A percentile compares a stretch with the other conserved stretches of the same genome.
Conservation (phyloP, 1,140 invertebrate genomes). For the Augochlora pura region DNA sequence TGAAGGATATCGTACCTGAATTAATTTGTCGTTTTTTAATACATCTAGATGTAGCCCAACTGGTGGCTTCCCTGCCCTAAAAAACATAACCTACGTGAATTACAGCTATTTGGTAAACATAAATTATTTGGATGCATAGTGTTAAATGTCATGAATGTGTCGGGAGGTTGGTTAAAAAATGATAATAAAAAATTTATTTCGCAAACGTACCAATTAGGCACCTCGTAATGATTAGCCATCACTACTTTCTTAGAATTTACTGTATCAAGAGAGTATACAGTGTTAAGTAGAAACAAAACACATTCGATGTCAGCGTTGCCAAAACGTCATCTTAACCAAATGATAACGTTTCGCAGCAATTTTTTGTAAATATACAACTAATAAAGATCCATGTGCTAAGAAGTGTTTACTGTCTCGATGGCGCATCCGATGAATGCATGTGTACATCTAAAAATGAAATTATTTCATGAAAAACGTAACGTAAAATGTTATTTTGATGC, state of each 20-base stretch:
- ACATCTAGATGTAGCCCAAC: conserved; percentile 98
- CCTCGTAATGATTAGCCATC: conserved; percentile 94
- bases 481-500: conserved; percentile 35
- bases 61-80: conserved; percentile 98
- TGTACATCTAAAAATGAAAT: not conserved
- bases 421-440: not conserved
- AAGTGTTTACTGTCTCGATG: not conserved
- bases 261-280: not conserved
- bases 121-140: conserved; percentile 14
- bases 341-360: conserved; percentile 5
- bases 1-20: conserved; percentile 83
- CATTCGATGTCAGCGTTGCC: conserved; percentile 35
- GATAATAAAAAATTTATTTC: not conserved
- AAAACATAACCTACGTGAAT: conserved; percentile 71
- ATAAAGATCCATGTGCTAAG: not conserved
- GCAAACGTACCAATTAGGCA: conserved; percentile 88
- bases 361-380: not conserved
- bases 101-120: conserved; percentile 16
- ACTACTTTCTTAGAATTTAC: conserved; percentile 24
- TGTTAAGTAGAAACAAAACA: conserved; percentile 23
- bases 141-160: conserved; percentile 48
- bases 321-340: conserved; percentile 37
- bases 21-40: conserved; percentile 96
- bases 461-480: conserved; percentile 7
- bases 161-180: conserved; percentile 17